These are phyloP conservation scores for Egretta garzetta DNA, from an alignment of 2,113 vertebrate species.

Conservation along the genomic window DNA sequence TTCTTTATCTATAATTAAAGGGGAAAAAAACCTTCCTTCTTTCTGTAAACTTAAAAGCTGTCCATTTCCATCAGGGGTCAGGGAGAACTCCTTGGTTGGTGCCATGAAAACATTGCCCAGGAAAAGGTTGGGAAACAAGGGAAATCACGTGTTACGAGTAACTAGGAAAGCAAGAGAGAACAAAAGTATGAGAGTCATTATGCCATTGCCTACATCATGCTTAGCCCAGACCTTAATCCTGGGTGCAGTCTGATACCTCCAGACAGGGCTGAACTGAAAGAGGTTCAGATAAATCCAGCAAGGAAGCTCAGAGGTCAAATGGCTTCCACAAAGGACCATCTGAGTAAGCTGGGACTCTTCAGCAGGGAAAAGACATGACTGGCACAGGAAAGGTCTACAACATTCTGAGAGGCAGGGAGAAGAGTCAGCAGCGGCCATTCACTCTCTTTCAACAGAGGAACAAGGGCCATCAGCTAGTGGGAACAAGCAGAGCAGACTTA, in stretches of 20 bases:
- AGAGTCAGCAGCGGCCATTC: background rate
- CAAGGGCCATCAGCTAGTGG: background rate
- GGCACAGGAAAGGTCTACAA: background rate
- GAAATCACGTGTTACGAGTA: rapidly evolving
- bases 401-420: background rate
- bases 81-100: background rate
- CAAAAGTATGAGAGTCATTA: background rate
- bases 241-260: background rate
- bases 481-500: background rate
- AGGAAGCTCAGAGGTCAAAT: background rate
- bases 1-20: background rate
- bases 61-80: background rate
- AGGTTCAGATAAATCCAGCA: background rate
- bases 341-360: background rate
- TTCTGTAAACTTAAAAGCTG: background rate
- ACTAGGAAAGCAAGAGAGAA: background rate
- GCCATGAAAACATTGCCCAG: background rate
- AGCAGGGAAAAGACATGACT: background rate
- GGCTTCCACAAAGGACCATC: background rate
- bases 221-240: background rate
- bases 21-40: background rate
- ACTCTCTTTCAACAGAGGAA: background rate
- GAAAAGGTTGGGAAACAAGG: background rate
- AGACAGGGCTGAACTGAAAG: background rate
- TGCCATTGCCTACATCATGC: background rate